phyloP scores from a whole-genome alignment of 2,888 invertebrate species.

The Lasioglossum malachurum region DNA sequence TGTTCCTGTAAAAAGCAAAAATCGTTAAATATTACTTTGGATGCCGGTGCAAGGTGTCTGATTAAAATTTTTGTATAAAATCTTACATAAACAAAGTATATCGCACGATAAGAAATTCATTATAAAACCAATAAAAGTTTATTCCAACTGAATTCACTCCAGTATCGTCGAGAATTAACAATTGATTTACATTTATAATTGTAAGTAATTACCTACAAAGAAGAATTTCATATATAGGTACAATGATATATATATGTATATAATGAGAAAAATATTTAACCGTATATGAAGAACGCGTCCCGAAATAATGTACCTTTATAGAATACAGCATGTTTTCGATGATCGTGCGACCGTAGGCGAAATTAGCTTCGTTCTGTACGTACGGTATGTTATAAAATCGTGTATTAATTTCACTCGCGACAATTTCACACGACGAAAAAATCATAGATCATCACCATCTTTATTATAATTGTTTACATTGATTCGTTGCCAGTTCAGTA shows the following conservation, averaged over 20 bases:
- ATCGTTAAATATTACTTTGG: slow-evolving; percentile 20
- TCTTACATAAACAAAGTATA: slow-evolving; percentile 54
- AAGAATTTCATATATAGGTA: slow-evolving; percentile 47
- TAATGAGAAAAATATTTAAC: slow-evolving; percentile 11
- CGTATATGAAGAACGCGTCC: slow-evolving; percentile 53
- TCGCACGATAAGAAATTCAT: slow-evolving; percentile 46
- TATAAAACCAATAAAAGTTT: slow-evolving; percentile 48
- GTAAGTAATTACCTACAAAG: slow-evolving; percentile 56
- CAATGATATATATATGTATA: slow-evolving; percentile 7
- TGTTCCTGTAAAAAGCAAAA: slow-evolving; percentile 67
- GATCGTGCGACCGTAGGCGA: slow-evolving; percentile 35
- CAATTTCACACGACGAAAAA: slow-evolving; percentile 30
- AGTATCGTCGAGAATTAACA: slow-evolving; percentile 29
- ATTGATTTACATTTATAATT: slow-evolving; percentile 33
- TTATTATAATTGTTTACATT: slow-evolving; percentile 63
- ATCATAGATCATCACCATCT: slow-evolving; percentile 58
- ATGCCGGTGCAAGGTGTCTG: neutral
- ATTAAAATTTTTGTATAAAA: slow-evolving; percentile 36
- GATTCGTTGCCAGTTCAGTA: slow-evolving; percentile 59
- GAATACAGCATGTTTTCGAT: slow-evolving; percentile 61
- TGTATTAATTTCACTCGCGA: slow-evolving; percentile 40
- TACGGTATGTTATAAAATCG: slow-evolving; percentile 26
- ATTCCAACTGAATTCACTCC: slow-evolving; percentile 27
- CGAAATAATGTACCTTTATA: slow-evolving; percentile 46
- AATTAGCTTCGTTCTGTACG: slow-evolving; percentile 42